Conservation (phyloP, 1,140 invertebrate genomes). For the Leptopilina clavipes region DNA sequence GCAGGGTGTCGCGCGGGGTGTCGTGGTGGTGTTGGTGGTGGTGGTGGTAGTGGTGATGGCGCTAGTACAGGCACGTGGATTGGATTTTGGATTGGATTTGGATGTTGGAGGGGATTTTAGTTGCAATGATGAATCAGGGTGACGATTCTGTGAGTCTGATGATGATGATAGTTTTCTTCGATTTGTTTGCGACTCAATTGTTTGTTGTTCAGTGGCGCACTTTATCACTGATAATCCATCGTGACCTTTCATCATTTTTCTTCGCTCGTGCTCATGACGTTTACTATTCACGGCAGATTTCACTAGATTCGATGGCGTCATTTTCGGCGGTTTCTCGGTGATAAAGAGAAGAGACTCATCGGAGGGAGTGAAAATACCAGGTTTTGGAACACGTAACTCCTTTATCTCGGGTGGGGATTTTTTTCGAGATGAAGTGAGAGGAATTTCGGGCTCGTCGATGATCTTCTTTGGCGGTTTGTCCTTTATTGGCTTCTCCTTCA, state of each 20-base stretch:
- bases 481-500: background rate
- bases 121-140: constrained; percentile 61
- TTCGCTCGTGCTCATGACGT: constrained; percentile 75
- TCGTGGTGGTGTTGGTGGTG: constrained; percentile 74
- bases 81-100: constrained; percentile 68
- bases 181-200: too few relatives aligned
- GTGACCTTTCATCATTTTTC: constrained; percentile 64
- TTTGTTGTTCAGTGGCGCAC: constrained; percentile 54
- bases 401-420: constrained; percentile 40
- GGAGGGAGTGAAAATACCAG: constrained; percentile 65
- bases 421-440: too few relatives aligned
- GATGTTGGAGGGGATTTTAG: constrained; percentile 46
- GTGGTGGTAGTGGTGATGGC: constrained; percentile 69
- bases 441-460: too few relatives aligned
- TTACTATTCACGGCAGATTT: constrained; percentile 81
- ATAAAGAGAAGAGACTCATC: constrained; percentile 55
- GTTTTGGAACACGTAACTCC: constrained; percentile 56
- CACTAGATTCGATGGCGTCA: constrained; percentile 80
- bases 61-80: constrained; percentile 74
- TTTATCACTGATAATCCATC: constrained; percentile 65
- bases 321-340: constrained; percentile 62
- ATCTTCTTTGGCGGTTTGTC: background rate
- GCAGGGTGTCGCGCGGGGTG: constrained; percentile 75
- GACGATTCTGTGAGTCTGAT: constrained; percentile 59
- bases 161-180: background rate